Base-by-base conservation (phyloP, 2,888 invertebrate species). In the Lithophane socia region DNA sequence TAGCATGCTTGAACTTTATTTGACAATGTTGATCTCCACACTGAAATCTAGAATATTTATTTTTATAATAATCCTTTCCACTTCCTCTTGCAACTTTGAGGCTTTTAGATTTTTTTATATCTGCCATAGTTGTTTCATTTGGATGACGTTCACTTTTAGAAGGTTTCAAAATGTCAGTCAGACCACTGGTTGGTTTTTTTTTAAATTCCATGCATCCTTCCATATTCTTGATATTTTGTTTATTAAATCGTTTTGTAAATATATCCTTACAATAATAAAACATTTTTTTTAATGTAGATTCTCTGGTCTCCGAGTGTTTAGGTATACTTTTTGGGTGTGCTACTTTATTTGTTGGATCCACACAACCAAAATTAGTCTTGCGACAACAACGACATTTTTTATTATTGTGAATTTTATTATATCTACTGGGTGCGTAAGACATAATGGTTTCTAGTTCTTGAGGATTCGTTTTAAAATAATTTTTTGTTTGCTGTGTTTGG, bases 371-470 rank as follows among this genome's bases (percentile, higher is more conserved):
- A 56, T 63, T 67, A 54, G 49, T 60, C 42, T 67, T 54, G 63
- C 44, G 54, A 73, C 12, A n/a, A 37, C 49, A 42, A 58, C 70
- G 67, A 44, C 47, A 60, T 29, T 44, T 44, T 42, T 66, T 52
- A 66, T 66, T 66, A 77, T 91, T 91, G 44, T 75, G 58, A 71
- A 85, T 86, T 84, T 86, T 91, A 76, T 90, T 86, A 82, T 90
- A 92, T 85, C 90, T 92, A 56, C 71, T 85, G n/a, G 74, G 37
- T 47, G 56, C 52, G n/a, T 71, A 72, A 21, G 73, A 54, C 73
- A 79, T 75, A 21, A 71, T 65, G 12, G 75, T 69, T 16, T 82
- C 67, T 12, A 72, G 24, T 58, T 77, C 37, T n/a, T 60, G 68
- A 47, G 12, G 21, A 29, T 72, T 29, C n/a, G 52, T 47, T 61